Conservation (phyloP, 2,113 vertebrate species). For the Notiomystis cincta region DNA sequence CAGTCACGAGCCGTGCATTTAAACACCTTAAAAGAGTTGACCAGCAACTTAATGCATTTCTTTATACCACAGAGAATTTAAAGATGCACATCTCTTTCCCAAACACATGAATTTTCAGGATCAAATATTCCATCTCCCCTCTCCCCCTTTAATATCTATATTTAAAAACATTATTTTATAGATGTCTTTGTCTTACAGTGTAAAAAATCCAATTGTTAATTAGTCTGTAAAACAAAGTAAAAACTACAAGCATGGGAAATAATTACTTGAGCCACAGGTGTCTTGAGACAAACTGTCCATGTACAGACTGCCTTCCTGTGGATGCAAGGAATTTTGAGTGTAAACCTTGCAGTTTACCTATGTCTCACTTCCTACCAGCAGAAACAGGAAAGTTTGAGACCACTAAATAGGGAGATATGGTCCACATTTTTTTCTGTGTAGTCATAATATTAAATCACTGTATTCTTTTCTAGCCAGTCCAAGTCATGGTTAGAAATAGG, state of each 20-base stretch:
- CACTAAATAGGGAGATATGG: background rate
- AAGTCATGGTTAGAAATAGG: background rate
- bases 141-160: background rate
- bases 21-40: conserved; percentile 78
- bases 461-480: background rate
- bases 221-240: background rate
- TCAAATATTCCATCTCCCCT: conserved; percentile 7
- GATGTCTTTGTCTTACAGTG: background rate
- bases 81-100: conserved; percentile 53
- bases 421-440: background rate
- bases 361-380: background rate
- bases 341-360: background rate
- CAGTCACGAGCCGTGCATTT: conserved; percentile 86
- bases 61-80: conserved; percentile 14
- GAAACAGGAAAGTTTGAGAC: background rate
- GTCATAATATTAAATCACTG: background rate
- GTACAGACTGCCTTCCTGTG: background rate
- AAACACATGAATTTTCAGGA: conserved; percentile 13
- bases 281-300: background rate
- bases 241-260: background rate
- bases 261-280: background rate
- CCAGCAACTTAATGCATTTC: conserved; percentile 79
- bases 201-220: background rate
- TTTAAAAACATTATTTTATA: conserved; percentile 45
- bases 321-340: background rate